Evolutionary conservation across 2,888 invertebrate species (phyloP), one percentile per base, ranked within the genome.

Genomic region (Norana najaformis): DNA sequence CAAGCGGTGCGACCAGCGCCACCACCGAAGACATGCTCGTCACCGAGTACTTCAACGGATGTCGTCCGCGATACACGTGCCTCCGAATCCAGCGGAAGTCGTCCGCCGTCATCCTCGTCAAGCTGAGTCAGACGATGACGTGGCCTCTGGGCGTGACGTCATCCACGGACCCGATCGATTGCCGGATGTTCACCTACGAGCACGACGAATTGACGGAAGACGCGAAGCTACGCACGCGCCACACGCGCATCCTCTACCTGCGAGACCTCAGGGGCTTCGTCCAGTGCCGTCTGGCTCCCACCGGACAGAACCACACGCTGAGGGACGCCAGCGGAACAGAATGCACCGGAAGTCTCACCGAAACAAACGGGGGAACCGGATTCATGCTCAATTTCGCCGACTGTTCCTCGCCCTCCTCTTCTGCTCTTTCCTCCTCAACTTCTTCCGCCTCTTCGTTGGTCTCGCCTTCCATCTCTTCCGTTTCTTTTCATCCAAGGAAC

Each of bases 11-110:
- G 34, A 2, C 89, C 4, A 39, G 36, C 8, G 35, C 88, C 39
- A n/a, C 30, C 34, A 30, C 41, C 23, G 90, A 91, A 88, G 41
- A 69, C 35, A 91, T 92, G 91, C 53, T 92, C 16, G 92, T 92
- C 16, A 89, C 88, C 47, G 89, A 89, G 23, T 91, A 90, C 88
- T 85, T 90, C 35, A 91, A 91, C 39, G 92, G 92, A 23, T 92
- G 92, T 85, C 47, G 90, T n/a, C 91, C 91, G 23, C 53, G 92
- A 36, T 92, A 92, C 90, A 90, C 90, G 18, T 92, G 92, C 88
- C 89, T 89, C 18, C 85, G 90, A 35, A 82, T 92, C 39, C 88
- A 89, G 41, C 90, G 91, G 89, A 89, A 88, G 53, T 85, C 90
- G n/a, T 88, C 90, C 5, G 83, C 90, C 35, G 53, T 90, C 41